Conservation (phyloP, 1,140 invertebrate species). For the Drosophila ironensis region DNA sequence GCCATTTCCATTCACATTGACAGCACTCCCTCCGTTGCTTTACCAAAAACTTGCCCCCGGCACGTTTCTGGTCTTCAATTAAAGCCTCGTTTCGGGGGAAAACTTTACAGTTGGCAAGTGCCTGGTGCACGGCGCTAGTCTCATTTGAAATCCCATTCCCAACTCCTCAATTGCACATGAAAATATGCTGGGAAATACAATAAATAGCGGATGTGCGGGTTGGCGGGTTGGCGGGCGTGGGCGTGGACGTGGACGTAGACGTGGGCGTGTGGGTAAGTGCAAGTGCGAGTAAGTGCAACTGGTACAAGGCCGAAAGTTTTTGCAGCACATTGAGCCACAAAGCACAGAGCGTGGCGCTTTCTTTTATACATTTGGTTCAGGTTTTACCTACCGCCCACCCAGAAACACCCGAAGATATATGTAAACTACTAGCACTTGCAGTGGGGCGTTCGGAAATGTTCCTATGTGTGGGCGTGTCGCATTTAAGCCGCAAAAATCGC, state of each 20-base stretch:
- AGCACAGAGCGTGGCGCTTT: conserved; percentile 70
- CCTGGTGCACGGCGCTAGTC: conserved; percentile 1
- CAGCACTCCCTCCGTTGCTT: neutral
- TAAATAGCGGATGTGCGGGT: conserved; percentile 37
- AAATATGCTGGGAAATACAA: conserved; percentile 67
- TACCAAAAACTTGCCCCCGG: conserved; percentile 16
- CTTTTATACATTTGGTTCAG: conserved; percentile 68
- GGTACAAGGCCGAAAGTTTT: conserved; percentile 76
- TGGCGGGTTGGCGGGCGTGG: neutral
- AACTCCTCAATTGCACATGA: conserved; percentile 22
- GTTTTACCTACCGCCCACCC: conserved; percentile 30
- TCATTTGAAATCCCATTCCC: conserved; percentile 7
- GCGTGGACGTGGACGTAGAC: no score
- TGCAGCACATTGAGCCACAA: conserved; percentile 67
- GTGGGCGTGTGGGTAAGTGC: neutral
- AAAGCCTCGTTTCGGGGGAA: conserved; percentile 60
- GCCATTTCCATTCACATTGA: neutral
- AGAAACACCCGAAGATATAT: conserved; percentile 3
- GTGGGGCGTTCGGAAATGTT: conserved; percentile 13
- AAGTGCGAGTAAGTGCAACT: conserved; percentile 62
- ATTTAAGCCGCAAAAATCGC: conserved; percentile 72
- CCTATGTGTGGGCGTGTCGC: conserved; percentile 62
- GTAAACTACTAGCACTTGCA: conserved; percentile 25
- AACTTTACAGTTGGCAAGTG: conserved; percentile 45
- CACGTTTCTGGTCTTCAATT: conserved; percentile 61